Base-by-base conservation (phyloP, 2,888 invertebrate genomes). In the Phaedon cochleariae region DNA sequence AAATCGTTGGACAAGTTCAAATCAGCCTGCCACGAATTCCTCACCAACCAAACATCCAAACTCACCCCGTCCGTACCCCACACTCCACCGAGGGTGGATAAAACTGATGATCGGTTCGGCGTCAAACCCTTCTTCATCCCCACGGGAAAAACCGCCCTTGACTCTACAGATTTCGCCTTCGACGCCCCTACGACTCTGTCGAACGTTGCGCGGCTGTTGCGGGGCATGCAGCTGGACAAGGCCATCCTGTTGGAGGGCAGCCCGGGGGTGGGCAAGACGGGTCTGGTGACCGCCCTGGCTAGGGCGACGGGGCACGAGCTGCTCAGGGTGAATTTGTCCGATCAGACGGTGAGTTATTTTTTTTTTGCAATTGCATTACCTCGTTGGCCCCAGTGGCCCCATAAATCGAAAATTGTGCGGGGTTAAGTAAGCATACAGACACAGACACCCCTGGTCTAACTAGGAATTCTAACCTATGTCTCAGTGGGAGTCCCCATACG, bases 241-340 rank as follows among this genome's bases (percentile, higher is more conserved):
- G 96, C 98, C 0, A 90, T 99, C 64, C 87, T 99, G 59, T 84
- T 99, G 17, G 99, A 99, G 86, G 99, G 96, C 1, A 95, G 96
- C 75, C 99, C 99, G 2, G 99, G 99, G 1, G 98, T 98, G 18
- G 99, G 99, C 2, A 99, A 99, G 85, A 98, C 98, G 0, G 97
- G 97, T 73, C 86, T 98, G 61, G 94, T 99, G 1, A 90, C 92
- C 59, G 96, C 96, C 22, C 85, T 99, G 45, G 97, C 98, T 0
- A 91, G 89, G 78, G 89, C 90, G 7, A 90, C 96, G 1, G 94
- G 95, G 1, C 90, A 96, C 81, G 87, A 89, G 77, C 89, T 98
- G 31, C 90, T 96, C 12, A 87, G 99, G 51, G 96, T 99, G 65
- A 99, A 99, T 86, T 87, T 99, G 53, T 98, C 98, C 55, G 99